A percentile compares a stretch with the other conserved stretches of the same genome.
Conservation (phyloP, 2,888 invertebrate species). For the Brenthis daphne region DNA sequence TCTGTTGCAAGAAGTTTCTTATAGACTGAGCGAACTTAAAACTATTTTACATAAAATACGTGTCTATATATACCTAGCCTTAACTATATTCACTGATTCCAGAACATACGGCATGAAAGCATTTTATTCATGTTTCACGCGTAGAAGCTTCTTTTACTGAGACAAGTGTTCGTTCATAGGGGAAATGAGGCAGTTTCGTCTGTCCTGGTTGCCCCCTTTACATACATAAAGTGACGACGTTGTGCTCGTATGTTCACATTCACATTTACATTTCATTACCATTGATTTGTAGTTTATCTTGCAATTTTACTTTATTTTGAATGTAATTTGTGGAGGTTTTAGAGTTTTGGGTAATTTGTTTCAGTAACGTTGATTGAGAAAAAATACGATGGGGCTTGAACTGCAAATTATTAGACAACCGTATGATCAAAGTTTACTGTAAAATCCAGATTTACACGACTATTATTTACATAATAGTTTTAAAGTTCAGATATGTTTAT, state of each 20-base stretch:
- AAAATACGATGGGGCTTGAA: too few relatives aligned
- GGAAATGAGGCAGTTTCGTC: conserved; percentile 13
- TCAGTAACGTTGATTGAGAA: too few relatives aligned
- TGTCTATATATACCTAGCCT: not conserved
- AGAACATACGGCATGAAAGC: conserved; percentile 11
- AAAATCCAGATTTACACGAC: too few relatives aligned
- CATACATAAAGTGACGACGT: conserved; percentile 18
- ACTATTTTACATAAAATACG: not conserved
- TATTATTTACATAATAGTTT: too few relatives aligned
- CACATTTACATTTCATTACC: conserved; percentile 6
- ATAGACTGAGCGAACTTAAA: too few relatives aligned
- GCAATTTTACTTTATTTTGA: too few relatives aligned
- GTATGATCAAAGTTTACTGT: too few relatives aligned
- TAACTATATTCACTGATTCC: conserved; percentile 6
- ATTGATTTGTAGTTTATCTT: not conserved
- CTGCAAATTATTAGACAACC: too few relatives aligned
- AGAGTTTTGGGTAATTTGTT: too few relatives aligned
- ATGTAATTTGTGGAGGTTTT: too few relatives aligned
- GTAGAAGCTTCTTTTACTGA: conserved; percentile 17
- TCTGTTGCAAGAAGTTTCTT: too few relatives aligned
- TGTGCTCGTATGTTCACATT: not conserved
- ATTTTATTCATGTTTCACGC: conserved; percentile 26
- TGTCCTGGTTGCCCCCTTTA: conserved; percentile 24
- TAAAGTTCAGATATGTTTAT: too few relatives aligned
- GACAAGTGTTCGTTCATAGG: conserved; percentile 12